These are phyloP conservation scores for Tetraodon nigroviridis DNA, from an alignment of 2,113 vertebrate genomes.

Conservation along the genomic window DNA sequence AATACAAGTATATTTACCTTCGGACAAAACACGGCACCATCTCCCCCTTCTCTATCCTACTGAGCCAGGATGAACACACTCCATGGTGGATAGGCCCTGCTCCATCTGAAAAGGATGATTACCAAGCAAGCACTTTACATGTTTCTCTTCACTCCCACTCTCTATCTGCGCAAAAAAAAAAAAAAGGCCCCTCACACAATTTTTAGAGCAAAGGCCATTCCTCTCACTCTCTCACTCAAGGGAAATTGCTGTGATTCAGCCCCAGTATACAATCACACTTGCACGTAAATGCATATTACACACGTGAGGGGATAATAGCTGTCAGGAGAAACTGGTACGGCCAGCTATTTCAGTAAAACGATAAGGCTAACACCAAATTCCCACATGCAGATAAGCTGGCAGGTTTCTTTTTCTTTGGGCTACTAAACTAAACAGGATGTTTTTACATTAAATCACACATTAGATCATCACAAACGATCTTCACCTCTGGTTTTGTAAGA, in stretches of 20 bases:
- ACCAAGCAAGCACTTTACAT: slow-evolving; percentile 41
- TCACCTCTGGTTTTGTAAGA: slow-evolving; percentile 90
- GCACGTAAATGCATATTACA: slow-evolving; percentile 15
- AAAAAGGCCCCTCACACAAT: slow-evolving; percentile 15
- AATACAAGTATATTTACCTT: slow-evolving; percentile 74
- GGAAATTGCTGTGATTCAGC: slow-evolving; percentile 46
- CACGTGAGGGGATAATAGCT: slow-evolving; percentile 5
- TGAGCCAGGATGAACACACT: slow-evolving; percentile 98
- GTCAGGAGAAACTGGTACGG: neutral
- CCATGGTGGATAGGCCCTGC: slow-evolving; percentile 90
- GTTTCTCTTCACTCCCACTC: slow-evolving; percentile 33
- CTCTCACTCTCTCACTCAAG: slow-evolving; percentile 6
- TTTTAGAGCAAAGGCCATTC: slow-evolving; percentile 22
- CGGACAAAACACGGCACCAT: slow-evolving; percentile 94
- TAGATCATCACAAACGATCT: neutral
- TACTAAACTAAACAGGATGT: no score
- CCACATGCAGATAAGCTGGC: no score
- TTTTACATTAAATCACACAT: no score
- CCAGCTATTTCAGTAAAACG: no score
- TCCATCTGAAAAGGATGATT: slow-evolving; percentile 77
- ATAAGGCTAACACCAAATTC: no score
- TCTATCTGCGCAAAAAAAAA: slow-evolving; percentile 15
- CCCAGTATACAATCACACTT: slow-evolving; percentile 30
- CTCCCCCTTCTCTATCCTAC: slow-evolving; percentile 84
- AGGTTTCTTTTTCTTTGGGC: no score